Conservation (phyloP, 2,888 invertebrate species). For the Apodemia zela region DNA sequence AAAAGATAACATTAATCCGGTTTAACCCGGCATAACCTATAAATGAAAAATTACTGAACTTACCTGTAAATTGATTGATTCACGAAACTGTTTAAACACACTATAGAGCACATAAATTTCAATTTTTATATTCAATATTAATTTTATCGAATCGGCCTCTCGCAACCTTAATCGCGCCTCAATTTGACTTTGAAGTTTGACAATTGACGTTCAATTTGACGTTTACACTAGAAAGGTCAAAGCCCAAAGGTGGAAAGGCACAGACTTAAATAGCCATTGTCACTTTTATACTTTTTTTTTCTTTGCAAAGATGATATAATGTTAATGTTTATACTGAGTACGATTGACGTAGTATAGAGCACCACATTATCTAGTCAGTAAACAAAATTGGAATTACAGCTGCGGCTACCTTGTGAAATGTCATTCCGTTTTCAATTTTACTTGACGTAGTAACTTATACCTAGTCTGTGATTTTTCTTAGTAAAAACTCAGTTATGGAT, state of each 20-base stretch:
- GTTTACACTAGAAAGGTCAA: not conserved
- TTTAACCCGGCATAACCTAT: not conserved
- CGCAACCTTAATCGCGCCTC: slow-evolving; percentile 11
- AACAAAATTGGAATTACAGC: too few species aligned
- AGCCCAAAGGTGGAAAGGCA: not conserved
- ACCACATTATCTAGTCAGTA: too few species aligned
- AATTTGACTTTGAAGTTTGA: slow-evolving; percentile 5
- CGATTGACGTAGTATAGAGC: too few species aligned
- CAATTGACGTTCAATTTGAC: not conserved
- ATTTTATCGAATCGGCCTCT: not conserved
- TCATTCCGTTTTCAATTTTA: too few species aligned
- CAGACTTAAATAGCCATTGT: not conserved
- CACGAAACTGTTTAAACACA: not conserved
- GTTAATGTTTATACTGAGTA: too few species aligned
- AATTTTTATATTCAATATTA: not conserved
- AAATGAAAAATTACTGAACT: not conserved
- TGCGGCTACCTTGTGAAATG: too few species aligned
- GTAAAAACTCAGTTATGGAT: too few species aligned
- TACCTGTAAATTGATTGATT: not conserved
- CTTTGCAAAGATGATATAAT: too few species aligned
- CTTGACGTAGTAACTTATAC: too few species aligned
- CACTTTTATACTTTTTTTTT: too few species aligned
- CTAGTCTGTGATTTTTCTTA: too few species aligned
- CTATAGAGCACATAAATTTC: not conserved
- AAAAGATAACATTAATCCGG: not conserved